phyloP scores from a whole-genome alignment of 2,888 invertebrate genomes.

The Melolontha melolontha region DNA sequence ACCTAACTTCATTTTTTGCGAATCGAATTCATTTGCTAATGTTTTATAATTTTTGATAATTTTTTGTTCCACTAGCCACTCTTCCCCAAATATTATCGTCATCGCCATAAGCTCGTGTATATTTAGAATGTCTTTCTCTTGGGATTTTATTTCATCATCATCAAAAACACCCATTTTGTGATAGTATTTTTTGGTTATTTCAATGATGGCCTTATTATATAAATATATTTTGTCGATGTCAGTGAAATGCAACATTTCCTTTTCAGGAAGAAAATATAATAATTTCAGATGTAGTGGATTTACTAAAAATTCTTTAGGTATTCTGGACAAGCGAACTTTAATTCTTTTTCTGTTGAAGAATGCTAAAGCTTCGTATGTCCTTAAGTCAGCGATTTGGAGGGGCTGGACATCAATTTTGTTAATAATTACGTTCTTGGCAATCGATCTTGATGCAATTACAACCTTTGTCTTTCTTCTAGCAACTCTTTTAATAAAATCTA shows the following conservation, averaged over 20 bases:
- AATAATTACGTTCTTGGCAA: constrained; percentile 1
- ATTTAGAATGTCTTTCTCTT: background rate
- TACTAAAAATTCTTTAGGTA: constrained; percentile 9
- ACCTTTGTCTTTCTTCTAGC: background rate
- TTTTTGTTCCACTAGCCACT: background rate
- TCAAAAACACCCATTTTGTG: background rate
- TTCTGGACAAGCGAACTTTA: background rate
- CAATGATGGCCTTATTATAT: background rate
- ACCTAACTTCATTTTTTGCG: background rate
- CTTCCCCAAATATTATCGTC: constrained; percentile 9
- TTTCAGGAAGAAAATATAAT: background rate
- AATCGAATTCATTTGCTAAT: background rate
- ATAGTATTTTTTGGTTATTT: constrained; percentile 12
- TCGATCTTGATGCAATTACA: constrained; percentile 14
- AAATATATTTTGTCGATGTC: background rate
- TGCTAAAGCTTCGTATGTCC: background rate
- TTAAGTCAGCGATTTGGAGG: background rate
- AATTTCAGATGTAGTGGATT: constrained; percentile 21
- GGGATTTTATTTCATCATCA: background rate
- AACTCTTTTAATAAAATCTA: constrained; percentile 7
- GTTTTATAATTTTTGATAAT: constrained; percentile 23
- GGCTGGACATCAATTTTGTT: constrained; percentile 14
- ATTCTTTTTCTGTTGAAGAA: background rate
- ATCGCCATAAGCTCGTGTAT: constrained; percentile 10
- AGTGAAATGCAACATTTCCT: constrained; percentile 1